Evolutionary conservation across 2,797 vertebrate genomes (phyloP).

Genomic region (Ciconia nigra): DNA sequence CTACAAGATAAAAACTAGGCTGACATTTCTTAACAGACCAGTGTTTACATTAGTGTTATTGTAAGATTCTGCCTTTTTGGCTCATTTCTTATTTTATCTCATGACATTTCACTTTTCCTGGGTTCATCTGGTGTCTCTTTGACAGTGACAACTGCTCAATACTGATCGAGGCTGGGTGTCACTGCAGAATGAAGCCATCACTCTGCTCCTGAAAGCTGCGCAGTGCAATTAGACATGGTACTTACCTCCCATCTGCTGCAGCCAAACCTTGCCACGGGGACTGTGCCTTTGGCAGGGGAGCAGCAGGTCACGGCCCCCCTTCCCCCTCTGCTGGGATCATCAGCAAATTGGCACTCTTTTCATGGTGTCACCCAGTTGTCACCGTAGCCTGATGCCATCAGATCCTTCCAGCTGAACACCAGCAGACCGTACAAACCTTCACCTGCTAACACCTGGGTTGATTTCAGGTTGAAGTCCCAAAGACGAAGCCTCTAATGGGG

Average conservation of each 20-base stretch:
- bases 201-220: neutral
- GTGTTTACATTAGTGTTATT: neutral
- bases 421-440: neutral
- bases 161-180: neutral
- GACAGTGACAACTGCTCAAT: neutral
- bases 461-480: neutral
- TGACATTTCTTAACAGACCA: neutral
- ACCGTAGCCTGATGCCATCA: neutral
- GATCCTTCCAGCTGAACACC: neutral
- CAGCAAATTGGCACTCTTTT: neutral
- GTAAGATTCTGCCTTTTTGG: neutral
- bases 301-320: neutral
- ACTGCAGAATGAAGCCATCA: neutral
- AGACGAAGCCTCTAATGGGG: neutral
- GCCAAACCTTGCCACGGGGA: neutral
- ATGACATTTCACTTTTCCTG: neutral
- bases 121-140: neutral
- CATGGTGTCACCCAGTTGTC: neutral
- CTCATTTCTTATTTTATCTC: neutral
- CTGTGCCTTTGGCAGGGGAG: neutral
- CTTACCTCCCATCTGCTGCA: neutral
- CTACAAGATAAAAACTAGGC: slow-evolving; percentile 25
- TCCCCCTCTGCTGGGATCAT: neutral
- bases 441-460: neutral
- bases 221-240: neutral